Percentiles rank a stretch among this genome's conserved stretches.
phyloP scores from a whole-genome alignment of 2,797 vertebrate species.

The Anabacerthia variegaticeps region DNA sequence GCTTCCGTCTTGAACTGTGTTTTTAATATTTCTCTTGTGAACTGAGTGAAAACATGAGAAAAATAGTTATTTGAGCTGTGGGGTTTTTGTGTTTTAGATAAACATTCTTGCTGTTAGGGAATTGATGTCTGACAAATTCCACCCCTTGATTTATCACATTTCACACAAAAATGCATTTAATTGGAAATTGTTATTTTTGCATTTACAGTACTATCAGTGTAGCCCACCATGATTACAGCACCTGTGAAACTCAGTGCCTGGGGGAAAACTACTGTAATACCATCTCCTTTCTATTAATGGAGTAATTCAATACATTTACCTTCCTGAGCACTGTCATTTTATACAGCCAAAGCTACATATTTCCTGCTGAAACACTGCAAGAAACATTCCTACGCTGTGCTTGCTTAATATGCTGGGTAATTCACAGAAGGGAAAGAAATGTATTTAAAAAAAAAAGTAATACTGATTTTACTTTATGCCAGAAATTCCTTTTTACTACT shows the following conservation, averaged over 20 bases:
- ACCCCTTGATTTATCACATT: conserved; percentile 55
- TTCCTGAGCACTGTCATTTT: conserved; percentile 10
- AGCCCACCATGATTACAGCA: conserved; percentile 26
- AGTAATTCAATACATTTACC: conserved; percentile 11
- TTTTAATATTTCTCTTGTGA: conserved; percentile 10
- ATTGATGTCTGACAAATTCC: conserved; percentile 37
- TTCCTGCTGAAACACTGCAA: conserved; percentile 18
- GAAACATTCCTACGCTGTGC: neutral
- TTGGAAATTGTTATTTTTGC: conserved; percentile 33
- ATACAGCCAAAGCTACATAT: neutral
- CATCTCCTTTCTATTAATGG: conserved; percentile 18
- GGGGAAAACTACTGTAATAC: conserved; percentile 31
- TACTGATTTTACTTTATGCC: neutral
- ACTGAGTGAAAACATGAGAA: conserved; percentile 20
- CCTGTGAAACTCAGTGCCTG: conserved; percentile 34
- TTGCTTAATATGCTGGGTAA: neutral
- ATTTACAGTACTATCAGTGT: conserved; percentile 41
- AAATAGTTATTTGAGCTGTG: conserved; percentile 25
- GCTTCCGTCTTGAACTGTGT: neutral
- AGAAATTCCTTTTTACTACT: neutral
- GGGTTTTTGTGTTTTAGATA: neutral
- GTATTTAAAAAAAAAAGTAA: neutral
- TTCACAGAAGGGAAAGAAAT: neutral
- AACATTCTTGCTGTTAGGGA: conserved; percentile 36
- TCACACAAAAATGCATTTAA: conserved; percentile 55